These are phyloP conservation scores for Ancistrus triradiatus DNA, from an alignment of 2,113 vertebrate genomes.

Conservation along the genomic window DNA sequence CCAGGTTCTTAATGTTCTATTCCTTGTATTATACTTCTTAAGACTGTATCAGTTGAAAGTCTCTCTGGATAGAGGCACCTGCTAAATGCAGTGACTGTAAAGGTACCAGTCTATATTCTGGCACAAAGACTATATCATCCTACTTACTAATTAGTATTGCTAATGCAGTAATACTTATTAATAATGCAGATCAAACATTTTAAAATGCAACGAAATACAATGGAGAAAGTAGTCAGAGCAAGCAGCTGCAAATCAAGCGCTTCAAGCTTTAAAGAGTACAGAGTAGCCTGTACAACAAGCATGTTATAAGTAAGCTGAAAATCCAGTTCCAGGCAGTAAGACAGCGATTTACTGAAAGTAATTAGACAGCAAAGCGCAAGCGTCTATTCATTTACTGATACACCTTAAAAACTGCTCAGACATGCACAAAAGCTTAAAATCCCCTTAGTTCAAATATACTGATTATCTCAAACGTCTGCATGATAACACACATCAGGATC, in stretches of 20 bases:
- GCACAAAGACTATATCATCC: background rate
- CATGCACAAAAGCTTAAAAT: conserved; percentile 13
- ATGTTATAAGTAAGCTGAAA: conserved; percentile 7
- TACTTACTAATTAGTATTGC: background rate
- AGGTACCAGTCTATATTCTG: too few relatives aligned
- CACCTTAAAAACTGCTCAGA: conserved; percentile 1
- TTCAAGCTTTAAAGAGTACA: background rate
- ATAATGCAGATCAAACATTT: background rate
- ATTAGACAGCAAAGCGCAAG: background rate
- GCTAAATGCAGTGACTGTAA: too few relatives aligned
- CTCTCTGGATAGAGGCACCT: too few relatives aligned
- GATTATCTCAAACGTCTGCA: background rate
- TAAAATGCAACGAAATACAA: background rate
- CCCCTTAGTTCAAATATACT: too few relatives aligned
- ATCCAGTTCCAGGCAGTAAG: conserved; percentile 7
- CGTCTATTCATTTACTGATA: conserved; percentile 7
- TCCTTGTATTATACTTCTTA: too few relatives aligned
- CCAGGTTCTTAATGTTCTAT: too few relatives aligned
- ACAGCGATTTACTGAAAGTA: background rate
- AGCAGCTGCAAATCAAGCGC: background rate
- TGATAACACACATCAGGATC: conserved; percentile 21
- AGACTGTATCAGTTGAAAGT: too few relatives aligned
- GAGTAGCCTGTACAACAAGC: background rate
- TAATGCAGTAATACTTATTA: too few relatives aligned
- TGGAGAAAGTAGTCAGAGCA: background rate